Evolutionary conservation across 1,140 invertebrate genomes (phyloP).

Genomic region (Drosophila bipectinata): DNA sequence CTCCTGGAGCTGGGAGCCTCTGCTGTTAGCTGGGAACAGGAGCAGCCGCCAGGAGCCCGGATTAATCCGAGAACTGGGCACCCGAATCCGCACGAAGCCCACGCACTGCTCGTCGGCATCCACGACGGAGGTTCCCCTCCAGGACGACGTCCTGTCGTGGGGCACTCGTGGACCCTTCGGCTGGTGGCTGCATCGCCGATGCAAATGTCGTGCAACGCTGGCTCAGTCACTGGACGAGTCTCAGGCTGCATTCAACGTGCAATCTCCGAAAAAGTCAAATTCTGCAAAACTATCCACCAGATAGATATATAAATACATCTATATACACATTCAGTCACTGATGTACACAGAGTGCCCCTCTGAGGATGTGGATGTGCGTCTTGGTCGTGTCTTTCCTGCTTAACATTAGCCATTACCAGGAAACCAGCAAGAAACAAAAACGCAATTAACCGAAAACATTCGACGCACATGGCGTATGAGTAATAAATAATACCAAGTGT

Average conservation of each 20-base stretch:
- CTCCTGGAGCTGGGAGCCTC: conserved; percentile 16
- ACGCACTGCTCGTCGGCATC: conserved; percentile 14
- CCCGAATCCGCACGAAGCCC: conserved; percentile 16
- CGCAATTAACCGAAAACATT: conserved; percentile 29
- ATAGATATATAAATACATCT: conserved; percentile 14
- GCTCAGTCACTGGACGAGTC: conserved; percentile 70
- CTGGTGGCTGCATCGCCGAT: conserved; percentile 54
- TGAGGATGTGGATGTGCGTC: not conserved
- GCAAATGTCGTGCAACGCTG: conserved; percentile 64
- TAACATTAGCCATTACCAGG: conserved; percentile 3
- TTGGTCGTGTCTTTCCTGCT: not conserved
- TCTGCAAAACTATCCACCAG: conserved; percentile 18
- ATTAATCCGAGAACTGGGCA: conserved; percentile 20
- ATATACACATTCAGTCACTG: conserved; percentile 1
- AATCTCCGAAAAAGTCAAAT: conserved; percentile 22
- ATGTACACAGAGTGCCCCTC: conserved; percentile 2
- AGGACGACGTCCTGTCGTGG: conserved; percentile 26
- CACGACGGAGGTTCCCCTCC: conserved; percentile 32
- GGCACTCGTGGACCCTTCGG: conserved; percentile 10
- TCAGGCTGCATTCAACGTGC: conserved; percentile 74
- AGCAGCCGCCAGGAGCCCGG: conserved; percentile 28
- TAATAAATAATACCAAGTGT: conserved; percentile 4
- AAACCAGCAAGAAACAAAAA: conserved; percentile 21
- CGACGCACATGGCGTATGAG: conserved; percentile 32
- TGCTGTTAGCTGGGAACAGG: conserved; percentile 28